These are phyloP conservation scores for Disparrhopalites patrizii DNA, from an alignment of 2,888 invertebrate species.

Conservation along the genomic window DNA sequence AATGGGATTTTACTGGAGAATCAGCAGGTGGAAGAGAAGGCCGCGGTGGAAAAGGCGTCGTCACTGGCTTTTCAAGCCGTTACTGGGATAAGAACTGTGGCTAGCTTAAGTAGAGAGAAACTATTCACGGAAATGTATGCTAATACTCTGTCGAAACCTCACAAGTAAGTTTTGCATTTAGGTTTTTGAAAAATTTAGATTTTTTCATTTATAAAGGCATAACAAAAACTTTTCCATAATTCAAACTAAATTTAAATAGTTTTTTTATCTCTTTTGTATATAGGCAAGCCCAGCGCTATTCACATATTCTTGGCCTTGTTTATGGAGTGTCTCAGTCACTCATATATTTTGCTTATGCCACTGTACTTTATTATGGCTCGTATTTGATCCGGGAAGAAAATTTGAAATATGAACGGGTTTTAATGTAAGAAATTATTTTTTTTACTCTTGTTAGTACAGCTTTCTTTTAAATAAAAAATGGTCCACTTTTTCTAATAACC, in stretches of 20 bases:
- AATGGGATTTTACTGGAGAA: conserved; percentile 62
- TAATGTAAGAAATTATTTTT: neutral
- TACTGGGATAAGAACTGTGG: conserved; percentile 49
- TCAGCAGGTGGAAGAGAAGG: conserved; percentile 64
- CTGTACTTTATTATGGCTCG: conserved; percentile 51
- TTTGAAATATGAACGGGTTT: neutral
- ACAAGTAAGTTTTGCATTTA: conserved; percentile 51
- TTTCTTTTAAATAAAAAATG: too few species aligned
- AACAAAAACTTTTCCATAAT: neutral
- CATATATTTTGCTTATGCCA: conserved; percentile 51
- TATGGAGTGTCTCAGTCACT: conserved; percentile 52
- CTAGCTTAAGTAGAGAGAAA: conserved; percentile 55
- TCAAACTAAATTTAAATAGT: neutral
- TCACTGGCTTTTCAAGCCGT: conserved; percentile 58
- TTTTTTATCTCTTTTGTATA: too few species aligned
- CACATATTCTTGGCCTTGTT: conserved; percentile 49
- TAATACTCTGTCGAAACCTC: conserved; percentile 59
- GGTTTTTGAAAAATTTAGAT: neutral
- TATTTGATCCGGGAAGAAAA: conserved; percentile 49
- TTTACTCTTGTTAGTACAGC: too few species aligned
- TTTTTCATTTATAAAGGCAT: neutral
- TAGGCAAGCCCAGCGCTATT: conserved; percentile 27
- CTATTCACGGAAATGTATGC: conserved; percentile 64
- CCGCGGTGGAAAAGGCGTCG: conserved; percentile 60
- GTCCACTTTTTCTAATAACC: too few species aligned